Evolutionary conservation across 2,797 vertebrate genomes (phyloP), one percentile per base, ranked within the genome.

Genomic region (Crenichthys baileyi): DNA sequence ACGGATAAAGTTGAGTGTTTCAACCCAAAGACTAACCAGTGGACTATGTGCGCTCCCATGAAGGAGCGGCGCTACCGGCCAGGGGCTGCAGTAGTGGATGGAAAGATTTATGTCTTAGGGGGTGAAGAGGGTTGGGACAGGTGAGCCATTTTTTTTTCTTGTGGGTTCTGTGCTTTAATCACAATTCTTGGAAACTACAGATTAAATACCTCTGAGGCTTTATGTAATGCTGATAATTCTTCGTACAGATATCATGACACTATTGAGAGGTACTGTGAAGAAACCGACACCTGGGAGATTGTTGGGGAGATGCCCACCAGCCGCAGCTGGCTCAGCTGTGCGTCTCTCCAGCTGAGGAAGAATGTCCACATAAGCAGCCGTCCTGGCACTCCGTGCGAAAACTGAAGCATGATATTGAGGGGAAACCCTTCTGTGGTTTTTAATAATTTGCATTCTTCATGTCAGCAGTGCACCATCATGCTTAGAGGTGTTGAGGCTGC

Each of bases 31-130:
- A 96, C 92, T 75, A 95, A 96, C 89, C 91, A 92, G 85, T 96
- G 96, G 96, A 96, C 94, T 11, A 96, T 96, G 96, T 96, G 96
- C 1, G 95, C 96, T 5, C 95, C 96, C 15, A 96, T 96, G 96
- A 96, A 95, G 75, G 96, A 96, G 75, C 83, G 96, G 0, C 95
- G 96, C 26, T 96, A 96, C 85, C 91, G 96, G 48, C 96, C 96
- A 0, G 96, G 96, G 0, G 96, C 93, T 65, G 95, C 95, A 6
- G 96, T 96, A 16, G 96, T 96, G 74, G 95, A 96, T 5, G 95
- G 95, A 22, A 95, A 95, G 81, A 96, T 96, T 80, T 96, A 96
- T 0, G 96, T 96, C 11, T 83, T 96, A 68, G 96, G 96, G 79
- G 96, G 96, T 78, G 96, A 96, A 82, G 96, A 96, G 78, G 96